A percentile compares a stretch with the other conserved stretches of the same genome.
These are phyloP conservation scores for Forbesichthys agassizii DNA, from an alignment of 2,113 vertebrate genomes.

Conservation along the genomic window DNA sequence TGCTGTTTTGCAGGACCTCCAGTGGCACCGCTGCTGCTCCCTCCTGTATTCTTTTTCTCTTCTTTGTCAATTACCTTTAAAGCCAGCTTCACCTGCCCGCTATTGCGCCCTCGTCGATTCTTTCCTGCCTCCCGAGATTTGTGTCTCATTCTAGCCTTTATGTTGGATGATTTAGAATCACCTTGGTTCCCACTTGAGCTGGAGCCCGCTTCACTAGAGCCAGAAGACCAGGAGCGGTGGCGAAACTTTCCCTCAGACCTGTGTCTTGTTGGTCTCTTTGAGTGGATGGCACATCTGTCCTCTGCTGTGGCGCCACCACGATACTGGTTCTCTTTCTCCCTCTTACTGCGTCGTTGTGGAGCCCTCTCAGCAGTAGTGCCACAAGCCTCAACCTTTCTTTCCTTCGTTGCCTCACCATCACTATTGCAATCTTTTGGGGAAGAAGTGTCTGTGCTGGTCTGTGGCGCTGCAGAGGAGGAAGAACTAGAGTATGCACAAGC, in stretches of 20 bases:
- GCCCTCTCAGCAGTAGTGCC: conserved; percentile 69
- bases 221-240: conserved; percentile 95
- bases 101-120: conserved; percentile 83
- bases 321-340: conserved; percentile 87
- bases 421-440: conserved; percentile 96
- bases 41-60: conserved; percentile 75
- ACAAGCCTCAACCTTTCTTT: conserved; percentile 72
- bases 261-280: conserved; percentile 85
- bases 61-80: conserved; percentile 82
- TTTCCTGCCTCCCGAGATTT: conserved; percentile 87
- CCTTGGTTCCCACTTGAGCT: conserved; percentile 92
- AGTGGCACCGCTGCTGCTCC: conserved; percentile 75
- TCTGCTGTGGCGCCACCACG: conserved; percentile 73
- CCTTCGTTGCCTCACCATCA: conserved; percentile 85
- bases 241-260: conserved; percentile 86
- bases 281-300: conserved; percentile 73
- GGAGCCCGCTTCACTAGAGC: conserved; percentile 95
- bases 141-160: conserved; percentile 86
- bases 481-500: conserved; percentile 89
- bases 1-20: conserved; percentile 79
- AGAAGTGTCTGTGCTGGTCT: conserved; percentile 94
- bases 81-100: conserved; percentile 82
- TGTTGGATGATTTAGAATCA: conserved; percentile 77
- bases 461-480: conserved; percentile 92
- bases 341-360: conserved; percentile 81